These are phyloP conservation scores for Ophion slaviceki DNA, from an alignment of 2,888 invertebrate genomes.

Conservation along the genomic window DNA sequence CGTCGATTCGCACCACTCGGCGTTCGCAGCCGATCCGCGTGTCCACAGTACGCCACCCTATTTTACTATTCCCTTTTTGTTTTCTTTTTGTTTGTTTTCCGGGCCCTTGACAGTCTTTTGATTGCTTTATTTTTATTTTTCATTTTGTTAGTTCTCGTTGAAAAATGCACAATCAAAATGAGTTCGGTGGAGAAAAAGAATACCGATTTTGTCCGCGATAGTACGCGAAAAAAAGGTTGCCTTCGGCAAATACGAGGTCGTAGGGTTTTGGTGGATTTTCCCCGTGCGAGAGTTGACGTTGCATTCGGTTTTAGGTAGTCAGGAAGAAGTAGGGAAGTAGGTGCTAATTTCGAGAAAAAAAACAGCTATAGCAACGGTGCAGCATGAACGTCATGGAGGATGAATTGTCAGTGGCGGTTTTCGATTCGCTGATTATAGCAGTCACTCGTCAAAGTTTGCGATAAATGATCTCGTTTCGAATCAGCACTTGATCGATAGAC, in stretches of 20 bases:
- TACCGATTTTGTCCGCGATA: slow-evolving; percentile 1
- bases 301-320: slow-evolving; percentile 14
- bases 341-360: background rate
- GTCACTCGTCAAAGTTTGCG: background rate
- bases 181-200: slow-evolving; percentile 36
- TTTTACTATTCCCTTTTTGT: slow-evolving; percentile 55
- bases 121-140: slow-evolving; percentile 79
- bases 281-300: background rate
- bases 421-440: background rate
- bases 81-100: slow-evolving; percentile 27
- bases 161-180: slow-evolving; percentile 26
- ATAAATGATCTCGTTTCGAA: background rate
- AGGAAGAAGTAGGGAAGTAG: background rate
- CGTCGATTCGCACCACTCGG: slow-evolving; percentile 84
- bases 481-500: background rate
- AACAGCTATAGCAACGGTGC: background rate
- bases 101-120: slow-evolving; percentile 16
- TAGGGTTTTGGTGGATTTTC: slow-evolving; percentile 30
- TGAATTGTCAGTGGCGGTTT: background rate
- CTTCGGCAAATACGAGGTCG: background rate
- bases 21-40: slow-evolving; percentile 82
- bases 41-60: slow-evolving; percentile 82
- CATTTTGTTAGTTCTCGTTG: slow-evolving; percentile 66
- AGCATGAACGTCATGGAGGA: background rate
- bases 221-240: background rate